Evolutionary conservation across 2,888 invertebrate species (phyloP).

Genomic region (Eurois occulta): DNA sequence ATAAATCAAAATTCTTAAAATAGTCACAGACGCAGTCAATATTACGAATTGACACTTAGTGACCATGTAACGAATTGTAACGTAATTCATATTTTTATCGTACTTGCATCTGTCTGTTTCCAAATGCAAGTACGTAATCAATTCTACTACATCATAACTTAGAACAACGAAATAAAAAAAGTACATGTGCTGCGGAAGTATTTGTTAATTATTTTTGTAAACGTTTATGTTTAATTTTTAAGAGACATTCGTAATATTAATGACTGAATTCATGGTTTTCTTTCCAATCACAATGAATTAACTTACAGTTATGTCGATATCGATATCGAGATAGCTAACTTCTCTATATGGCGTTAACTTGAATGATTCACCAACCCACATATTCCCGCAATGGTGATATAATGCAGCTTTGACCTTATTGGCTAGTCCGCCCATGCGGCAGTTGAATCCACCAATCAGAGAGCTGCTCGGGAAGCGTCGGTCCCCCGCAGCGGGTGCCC

Average conservation of each 20-base stretch:
- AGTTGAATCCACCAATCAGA: slow-evolving; percentile 87
- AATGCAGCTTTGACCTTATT: slow-evolving; percentile 86
- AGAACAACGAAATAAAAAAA: background rate
- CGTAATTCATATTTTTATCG: too few species aligned
- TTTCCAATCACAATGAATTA: background rate
- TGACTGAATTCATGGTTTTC: background rate
- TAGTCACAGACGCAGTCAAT: too few species aligned
- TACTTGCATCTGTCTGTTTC: too few species aligned
- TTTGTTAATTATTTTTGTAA: background rate
- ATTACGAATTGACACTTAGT: too few species aligned
- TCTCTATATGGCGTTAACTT: slow-evolving; percentile 70
- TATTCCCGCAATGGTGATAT: slow-evolving; percentile 89
- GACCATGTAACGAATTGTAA: too few species aligned
- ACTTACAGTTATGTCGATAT: background rate
- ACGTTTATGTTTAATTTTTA: background rate
- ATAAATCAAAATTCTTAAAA: too few species aligned
- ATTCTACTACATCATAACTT: background rate
- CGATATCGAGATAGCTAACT: slow-evolving; percentile 60
- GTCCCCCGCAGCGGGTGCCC: slow-evolving; percentile 83
- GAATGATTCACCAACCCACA: slow-evolving; percentile 85
- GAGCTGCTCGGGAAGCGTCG: slow-evolving; percentile 84
- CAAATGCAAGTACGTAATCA: background rate
- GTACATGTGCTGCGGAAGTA: too few species aligned
- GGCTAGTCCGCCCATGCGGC: slow-evolving; percentile 87
- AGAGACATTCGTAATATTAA: background rate